These are phyloP conservation scores for Trichomycterus rosablanca DNA, from an alignment of 2,113 vertebrate species.

Conservation along the genomic window DNA sequence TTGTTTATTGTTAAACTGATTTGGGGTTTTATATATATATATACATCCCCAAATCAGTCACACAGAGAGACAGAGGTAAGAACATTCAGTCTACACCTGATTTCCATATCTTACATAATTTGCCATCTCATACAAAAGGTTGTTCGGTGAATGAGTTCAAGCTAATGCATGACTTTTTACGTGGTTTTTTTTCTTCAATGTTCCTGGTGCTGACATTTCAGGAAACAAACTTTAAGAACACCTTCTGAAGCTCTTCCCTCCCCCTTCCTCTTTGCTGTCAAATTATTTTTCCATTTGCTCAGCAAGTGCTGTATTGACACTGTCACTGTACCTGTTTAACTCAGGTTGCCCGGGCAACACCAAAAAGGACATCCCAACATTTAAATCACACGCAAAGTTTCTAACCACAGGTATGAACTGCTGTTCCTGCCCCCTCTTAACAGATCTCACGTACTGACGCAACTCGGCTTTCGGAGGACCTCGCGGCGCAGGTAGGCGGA, in stretches of 20 bases:
- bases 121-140: neutral
- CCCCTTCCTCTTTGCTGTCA: neutral
- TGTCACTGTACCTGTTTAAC: slow-evolving; percentile 35
- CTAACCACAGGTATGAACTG: slow-evolving; percentile 47
- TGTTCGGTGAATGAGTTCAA: neutral
- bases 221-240: neutral
- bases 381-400: slow-evolving; percentile 42
- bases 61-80: too few species aligned
- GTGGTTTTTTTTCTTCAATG: neutral
- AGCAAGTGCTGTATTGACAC: slow-evolving; percentile 31
- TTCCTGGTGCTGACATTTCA: neutral
- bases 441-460: slow-evolving; percentile 30
- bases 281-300: slow-evolving; percentile 46
- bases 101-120: slow-evolving; percentile 25
- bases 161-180: neutral
- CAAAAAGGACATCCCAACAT: slow-evolving; percentile 44
- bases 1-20: too few species aligned
- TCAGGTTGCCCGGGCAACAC: slow-evolving; percentile 38
- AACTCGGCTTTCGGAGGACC: slow-evolving; percentile 10
- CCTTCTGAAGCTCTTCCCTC: neutral
- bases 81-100: neutral
- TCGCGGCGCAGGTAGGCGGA: slow-evolving; percentile 11
- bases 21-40: too few species aligned
- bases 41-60: too few species aligned
- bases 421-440: slow-evolving; percentile 27